phyloP scores from a whole-genome alignment of 1,140 invertebrate species.

The Drosophila melanica region DNA sequence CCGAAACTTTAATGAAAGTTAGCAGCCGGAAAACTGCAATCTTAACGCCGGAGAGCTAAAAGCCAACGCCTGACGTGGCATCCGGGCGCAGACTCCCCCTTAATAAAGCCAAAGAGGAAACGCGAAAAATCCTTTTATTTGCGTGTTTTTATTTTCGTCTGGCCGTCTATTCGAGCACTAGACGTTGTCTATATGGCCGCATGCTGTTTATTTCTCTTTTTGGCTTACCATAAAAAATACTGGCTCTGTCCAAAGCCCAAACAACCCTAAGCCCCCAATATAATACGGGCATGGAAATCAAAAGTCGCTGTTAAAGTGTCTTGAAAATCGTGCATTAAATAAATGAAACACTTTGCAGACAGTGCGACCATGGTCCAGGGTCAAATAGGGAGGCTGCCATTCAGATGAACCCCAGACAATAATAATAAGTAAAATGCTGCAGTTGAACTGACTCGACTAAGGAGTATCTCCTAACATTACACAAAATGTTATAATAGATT shows the following conservation, averaged over 20 bases:
- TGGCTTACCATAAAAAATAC: slow-evolving; percentile 39
- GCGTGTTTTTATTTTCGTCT: slow-evolving; percentile 79
- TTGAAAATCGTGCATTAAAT: slow-evolving; percentile 83
- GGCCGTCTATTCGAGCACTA: slow-evolving; percentile 47
- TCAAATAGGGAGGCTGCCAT: slow-evolving; percentile 39
- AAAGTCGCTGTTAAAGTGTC: slow-evolving; percentile 78
- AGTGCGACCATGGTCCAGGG: slow-evolving; percentile 60
- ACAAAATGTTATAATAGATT: too few relatives aligned
- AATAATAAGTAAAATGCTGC: slow-evolving; percentile 1
- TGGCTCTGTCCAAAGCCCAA: slow-evolving; percentile 38
- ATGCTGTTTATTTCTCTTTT: slow-evolving; percentile 56
- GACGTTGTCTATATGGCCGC: slow-evolving; percentile 61
- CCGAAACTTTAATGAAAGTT: slow-evolving; percentile 61
- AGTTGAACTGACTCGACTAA: background rate
- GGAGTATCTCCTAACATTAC: background rate
- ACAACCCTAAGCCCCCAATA: slow-evolving; percentile 50
- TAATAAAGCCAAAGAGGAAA: slow-evolving; percentile 42
- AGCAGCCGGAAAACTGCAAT: slow-evolving; percentile 77
- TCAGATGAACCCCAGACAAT: background rate
- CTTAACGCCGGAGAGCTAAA: slow-evolving; percentile 52
- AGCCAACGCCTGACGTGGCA: slow-evolving; percentile 29
- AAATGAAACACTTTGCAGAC: slow-evolving; percentile 73
- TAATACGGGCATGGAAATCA: slow-evolving; percentile 65
- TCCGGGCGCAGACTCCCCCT: background rate
- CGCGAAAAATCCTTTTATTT: slow-evolving; percentile 78